Conservation (phyloP, 1,140 invertebrate genomes). For the Scaptomyza montana region DNA sequence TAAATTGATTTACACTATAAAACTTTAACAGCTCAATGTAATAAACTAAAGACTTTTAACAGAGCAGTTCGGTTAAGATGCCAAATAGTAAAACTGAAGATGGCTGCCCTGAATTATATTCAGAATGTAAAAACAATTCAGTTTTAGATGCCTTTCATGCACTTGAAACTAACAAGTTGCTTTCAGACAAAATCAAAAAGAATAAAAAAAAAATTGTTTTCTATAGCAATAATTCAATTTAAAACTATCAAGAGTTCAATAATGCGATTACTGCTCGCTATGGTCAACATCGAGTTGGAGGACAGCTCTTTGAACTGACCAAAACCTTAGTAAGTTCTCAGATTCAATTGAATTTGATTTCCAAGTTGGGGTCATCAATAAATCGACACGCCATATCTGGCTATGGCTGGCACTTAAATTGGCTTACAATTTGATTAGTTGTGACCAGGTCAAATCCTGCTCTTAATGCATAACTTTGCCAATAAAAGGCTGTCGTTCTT, state of each 20-base stretch:
- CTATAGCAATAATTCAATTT: neutral
- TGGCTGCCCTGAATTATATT: neutral
- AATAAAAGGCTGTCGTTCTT: constrained; percentile 37
- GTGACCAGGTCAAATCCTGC: constrained; percentile 20
- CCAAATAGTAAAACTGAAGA: neutral
- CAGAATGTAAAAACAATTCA: neutral
- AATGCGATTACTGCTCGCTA: neutral
- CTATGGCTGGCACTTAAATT: no score
- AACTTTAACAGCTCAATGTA: neutral
- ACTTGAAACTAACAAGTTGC: no score
- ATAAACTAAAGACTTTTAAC: neutral
- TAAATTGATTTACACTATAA: constrained; percentile 1
- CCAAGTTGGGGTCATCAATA: constrained; percentile 2
- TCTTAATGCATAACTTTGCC: constrained; percentile 39
- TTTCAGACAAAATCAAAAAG: neutral
- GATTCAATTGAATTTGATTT: constrained; percentile 1
- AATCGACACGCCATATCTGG: neutral
- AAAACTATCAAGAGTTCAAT: neutral
- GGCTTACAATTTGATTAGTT: neutral
- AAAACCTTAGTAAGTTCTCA: neutral
- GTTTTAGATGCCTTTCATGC: no score
- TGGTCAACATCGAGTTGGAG: neutral
- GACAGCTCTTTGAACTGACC: neutral
- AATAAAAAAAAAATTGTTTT: neutral
- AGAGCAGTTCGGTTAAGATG: neutral